phyloP scores from a whole-genome alignment of 2,888 invertebrate genomes.

The Sisyra terminalis region DNA sequence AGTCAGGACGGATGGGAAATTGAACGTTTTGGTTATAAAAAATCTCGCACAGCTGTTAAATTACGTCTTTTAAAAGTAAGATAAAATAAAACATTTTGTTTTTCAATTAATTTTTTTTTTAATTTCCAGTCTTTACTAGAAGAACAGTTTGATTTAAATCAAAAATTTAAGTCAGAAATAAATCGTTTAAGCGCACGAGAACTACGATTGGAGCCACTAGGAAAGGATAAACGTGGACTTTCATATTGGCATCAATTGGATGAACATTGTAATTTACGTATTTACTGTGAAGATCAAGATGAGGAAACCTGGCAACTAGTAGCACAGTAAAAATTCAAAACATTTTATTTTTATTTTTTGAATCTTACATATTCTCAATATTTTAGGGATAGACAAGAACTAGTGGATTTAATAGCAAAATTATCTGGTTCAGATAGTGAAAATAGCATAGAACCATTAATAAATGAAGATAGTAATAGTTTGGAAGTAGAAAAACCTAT shows the following conservation, averaged over 20 bases:
- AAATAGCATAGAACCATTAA: conserved; percentile 37
- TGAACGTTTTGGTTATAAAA: conserved; percentile 89
- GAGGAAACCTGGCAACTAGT: conserved; percentile 92
- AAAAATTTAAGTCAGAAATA: conserved; percentile 80
- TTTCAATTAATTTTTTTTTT: too few species aligned
- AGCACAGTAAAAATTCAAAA: conserved; percentile 51
- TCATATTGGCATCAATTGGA: conserved; percentile 91
- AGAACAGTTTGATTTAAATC: conserved; percentile 87
- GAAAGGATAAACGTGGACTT: conserved; percentile 78
- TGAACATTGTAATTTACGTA: conserved; percentile 70
- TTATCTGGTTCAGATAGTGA: conserved; percentile 55
- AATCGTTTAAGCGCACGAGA: conserved; percentile 63
- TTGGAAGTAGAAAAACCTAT: conserved; percentile 36
- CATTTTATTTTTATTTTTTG: conserved; percentile 4
- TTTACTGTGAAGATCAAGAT: conserved; percentile 91
- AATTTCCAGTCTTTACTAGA: conserved; percentile 34
- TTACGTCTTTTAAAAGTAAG: conserved; percentile 75
- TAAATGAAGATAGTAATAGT: conserved; percentile 49
- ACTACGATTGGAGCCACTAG: conserved; percentile 75
- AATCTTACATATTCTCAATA: conserved; percentile 7
- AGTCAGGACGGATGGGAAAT: conserved; percentile 92
- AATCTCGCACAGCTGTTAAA: conserved; percentile 76
- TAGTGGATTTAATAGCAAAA: conserved; percentile 61
- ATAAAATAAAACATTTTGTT: conserved; percentile 6
- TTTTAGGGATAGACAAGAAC: conserved; percentile 42